Conservation (phyloP, 2,113 vertebrate genomes). For the Pyrgilauda ruficollis region DNA sequence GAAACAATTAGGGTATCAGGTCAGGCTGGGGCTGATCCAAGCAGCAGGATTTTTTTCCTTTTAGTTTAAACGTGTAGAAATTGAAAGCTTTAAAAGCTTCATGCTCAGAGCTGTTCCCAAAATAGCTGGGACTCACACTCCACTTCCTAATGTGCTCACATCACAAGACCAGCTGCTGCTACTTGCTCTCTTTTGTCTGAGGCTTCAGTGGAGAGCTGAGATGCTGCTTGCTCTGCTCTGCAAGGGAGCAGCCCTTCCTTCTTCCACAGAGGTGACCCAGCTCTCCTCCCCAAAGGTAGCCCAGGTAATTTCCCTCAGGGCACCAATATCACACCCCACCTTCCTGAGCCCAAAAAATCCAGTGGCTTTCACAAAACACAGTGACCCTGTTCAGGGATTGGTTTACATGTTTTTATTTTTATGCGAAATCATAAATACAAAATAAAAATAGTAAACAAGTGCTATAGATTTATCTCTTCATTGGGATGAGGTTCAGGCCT, state of each 20-base stretch:
- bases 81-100: slow-evolving; percentile 23
- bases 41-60: background rate
- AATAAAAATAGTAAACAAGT: slow-evolving; percentile 58
- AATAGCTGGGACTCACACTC: background rate
- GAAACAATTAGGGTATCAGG: background rate
- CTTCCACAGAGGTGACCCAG: background rate
- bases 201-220: background rate
- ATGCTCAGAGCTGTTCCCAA: background rate
- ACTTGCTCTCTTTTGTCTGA: slow-evolving; percentile 2
- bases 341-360: background rate
- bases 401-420: slow-evolving; percentile 55
- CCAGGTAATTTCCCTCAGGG: background rate
- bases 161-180: background rate
- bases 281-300: background rate
- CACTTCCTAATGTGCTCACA: slow-evolving; percentile 8
- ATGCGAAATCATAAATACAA: slow-evolving; percentile 57
- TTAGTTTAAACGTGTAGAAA: background rate
- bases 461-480: background rate
- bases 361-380: background rate
- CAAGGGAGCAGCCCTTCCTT: background rate
- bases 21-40: slow-evolving; percentile 31
- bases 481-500: background rate
- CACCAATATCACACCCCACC: background rate
- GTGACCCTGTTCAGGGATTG: background rate
- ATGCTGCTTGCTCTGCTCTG: background rate